Evolutionary conservation across 2,888 invertebrate species (phyloP).

Genomic region (Philaethria dido): DNA sequence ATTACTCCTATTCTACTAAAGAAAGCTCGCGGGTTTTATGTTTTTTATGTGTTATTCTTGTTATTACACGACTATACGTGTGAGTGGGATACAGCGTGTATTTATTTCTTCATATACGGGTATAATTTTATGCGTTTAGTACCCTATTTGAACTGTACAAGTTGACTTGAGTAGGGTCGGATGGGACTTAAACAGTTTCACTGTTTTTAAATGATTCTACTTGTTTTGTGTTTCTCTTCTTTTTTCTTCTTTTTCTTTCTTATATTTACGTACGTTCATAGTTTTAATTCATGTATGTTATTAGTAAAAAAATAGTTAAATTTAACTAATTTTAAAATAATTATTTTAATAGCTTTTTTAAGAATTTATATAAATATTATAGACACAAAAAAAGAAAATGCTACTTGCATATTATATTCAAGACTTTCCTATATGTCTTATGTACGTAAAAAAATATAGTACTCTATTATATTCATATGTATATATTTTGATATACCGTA

Average conservation of each 20-base stretch:
- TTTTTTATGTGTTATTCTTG: background rate
- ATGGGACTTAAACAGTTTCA: background rate
- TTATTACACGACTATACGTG: background rate
- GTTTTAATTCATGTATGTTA: background rate
- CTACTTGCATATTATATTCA: too few relatives aligned
- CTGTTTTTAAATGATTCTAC: background rate
- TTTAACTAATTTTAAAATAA: too few relatives aligned
- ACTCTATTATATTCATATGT: background rate
- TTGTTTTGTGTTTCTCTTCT: background rate
- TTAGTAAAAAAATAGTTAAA: background rate
- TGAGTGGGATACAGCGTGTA: background rate
- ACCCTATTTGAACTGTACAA: background rate
- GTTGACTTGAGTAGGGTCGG: slow-evolving; percentile 8
- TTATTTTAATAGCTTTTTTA: too few relatives aligned
- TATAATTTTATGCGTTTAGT: background rate
- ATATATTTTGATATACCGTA: slow-evolving; percentile 55
- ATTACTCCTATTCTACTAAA: slow-evolving; percentile 9
- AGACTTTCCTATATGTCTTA: too few relatives aligned
- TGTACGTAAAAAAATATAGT: too few relatives aligned
- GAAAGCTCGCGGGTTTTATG: background rate
- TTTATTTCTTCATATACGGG: background rate
- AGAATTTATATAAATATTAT: too few relatives aligned
- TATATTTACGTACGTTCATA: background rate
- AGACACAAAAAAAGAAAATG: too few relatives aligned
- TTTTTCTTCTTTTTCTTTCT: background rate